Evolutionary conservation across 2,888 invertebrate genomes (phyloP).

Genomic region (Papilio gigon): DNA sequence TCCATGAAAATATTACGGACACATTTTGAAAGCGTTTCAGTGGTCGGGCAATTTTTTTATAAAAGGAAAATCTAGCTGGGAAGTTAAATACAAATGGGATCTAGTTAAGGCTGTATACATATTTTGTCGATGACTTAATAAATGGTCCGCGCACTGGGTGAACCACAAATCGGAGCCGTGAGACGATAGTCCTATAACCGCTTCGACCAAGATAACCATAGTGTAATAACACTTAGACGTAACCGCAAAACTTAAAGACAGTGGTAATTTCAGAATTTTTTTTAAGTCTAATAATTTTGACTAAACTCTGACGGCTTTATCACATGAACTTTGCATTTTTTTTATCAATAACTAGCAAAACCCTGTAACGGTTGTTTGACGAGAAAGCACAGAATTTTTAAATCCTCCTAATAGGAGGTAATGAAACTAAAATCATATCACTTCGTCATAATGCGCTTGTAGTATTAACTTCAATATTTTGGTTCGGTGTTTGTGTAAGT

Average conservation of each 20-base stretch:
- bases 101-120: constrained; percentile 6
- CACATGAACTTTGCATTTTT: too few species aligned
- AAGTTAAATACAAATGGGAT: constrained; percentile 11
- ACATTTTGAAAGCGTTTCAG: background rate
- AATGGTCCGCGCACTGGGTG: constrained; percentile 63
- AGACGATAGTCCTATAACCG: constrained; percentile 60
- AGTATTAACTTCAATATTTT: background rate
- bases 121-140: constrained; percentile 56
- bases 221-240: constrained; percentile 45
- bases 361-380: too few species aligned
- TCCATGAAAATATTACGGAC: too few species aligned
- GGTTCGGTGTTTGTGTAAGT: constrained; percentile 39
- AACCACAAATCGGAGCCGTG: constrained; percentile 56
- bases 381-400: too few species aligned
- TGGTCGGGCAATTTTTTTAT: too few species aligned
- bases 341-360: too few species aligned
- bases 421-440: too few species aligned
- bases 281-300: background rate
- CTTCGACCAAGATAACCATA: constrained; percentile 52
- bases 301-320: too few species aligned
- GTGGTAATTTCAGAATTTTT: background rate
- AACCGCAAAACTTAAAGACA: constrained; percentile 17
- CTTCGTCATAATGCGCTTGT: background rate
- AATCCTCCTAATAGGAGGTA: too few species aligned
- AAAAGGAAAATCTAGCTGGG: background rate